Evolutionary conservation across 1,140 invertebrate species (phyloP).

Genomic region (Drosophila sulfurigaster): DNA sequence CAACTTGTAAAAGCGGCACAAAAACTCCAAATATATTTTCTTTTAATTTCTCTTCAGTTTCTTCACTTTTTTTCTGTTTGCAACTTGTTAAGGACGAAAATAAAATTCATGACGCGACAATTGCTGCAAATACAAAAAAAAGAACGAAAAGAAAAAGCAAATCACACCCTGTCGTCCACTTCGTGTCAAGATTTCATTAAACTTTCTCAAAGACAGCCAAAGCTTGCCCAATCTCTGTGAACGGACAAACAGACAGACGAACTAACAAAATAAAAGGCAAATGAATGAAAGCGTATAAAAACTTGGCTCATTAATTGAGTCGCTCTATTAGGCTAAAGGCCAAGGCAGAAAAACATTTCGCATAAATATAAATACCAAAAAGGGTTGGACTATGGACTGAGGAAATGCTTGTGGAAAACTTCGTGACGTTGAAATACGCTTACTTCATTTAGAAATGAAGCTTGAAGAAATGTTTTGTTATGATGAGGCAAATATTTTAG

Average conservation of each 20-base stretch:
- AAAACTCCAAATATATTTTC: slow-evolving; percentile 40
- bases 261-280: slow-evolving; percentile 16
- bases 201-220: slow-evolving; percentile 59
- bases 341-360: slow-evolving; percentile 50
- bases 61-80: slow-evolving; percentile 37
- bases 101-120: slow-evolving; percentile 81
- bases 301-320: slow-evolving; percentile 78
- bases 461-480: neutral
- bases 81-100: slow-evolving; percentile 71
- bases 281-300: slow-evolving; percentile 49
- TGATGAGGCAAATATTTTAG: neutral
- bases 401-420: neutral
- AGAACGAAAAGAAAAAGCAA: neutral
- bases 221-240: slow-evolving; percentile 64
- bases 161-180: slow-evolving; percentile 42
- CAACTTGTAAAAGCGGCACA: slow-evolving; percentile 66
- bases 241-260: neutral
- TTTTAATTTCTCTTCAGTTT: slow-evolving; percentile 25
- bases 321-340: slow-evolving; percentile 68
- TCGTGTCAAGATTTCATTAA: slow-evolving; percentile 80
- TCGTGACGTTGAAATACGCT: slow-evolving; percentile 1
- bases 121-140: slow-evolving; percentile 31
- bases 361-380: slow-evolving; percentile 72
- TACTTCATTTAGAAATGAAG: neutral
- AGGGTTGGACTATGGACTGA: neutral